A percentile compares a stretch with the other conserved stretches of the same genome.
These are phyloP conservation scores for Orchesella flavescens DNA, from an alignment of 2,888 invertebrate species.

Conservation along the genomic window DNA sequence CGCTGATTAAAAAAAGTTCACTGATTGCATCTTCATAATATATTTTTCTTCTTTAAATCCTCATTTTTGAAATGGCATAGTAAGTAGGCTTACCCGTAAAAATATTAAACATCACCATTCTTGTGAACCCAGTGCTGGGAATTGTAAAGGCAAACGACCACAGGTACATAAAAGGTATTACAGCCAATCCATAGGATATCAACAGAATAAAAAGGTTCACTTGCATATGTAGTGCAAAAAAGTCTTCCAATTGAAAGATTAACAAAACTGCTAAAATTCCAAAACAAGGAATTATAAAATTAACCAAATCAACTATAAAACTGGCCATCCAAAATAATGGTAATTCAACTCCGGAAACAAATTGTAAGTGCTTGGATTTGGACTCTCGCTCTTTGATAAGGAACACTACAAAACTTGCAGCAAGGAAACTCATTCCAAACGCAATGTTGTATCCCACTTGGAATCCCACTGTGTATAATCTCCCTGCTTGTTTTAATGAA, in stretches of 20 bases:
- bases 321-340: constrained; percentile 82
- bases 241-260: constrained; percentile 81
- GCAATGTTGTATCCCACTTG: constrained; percentile 78
- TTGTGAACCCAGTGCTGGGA: constrained; percentile 85
- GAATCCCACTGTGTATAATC: constrained; percentile 63
- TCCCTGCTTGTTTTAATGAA: constrained; percentile 76
- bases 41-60: too few relatives aligned
- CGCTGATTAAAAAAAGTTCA: background rate
- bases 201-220: constrained; percentile 80
- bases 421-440: constrained; percentile 78
- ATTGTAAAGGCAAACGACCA: constrained; percentile 81
- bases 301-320: constrained; percentile 81
- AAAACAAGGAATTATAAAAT: constrained; percentile 78
- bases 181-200: constrained; percentile 82
- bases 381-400: constrained; percentile 80
- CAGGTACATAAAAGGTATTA: constrained; percentile 84
- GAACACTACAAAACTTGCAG: constrained; percentile 76
- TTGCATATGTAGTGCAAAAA: constrained; percentile 76
- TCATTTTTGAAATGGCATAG: background rate
- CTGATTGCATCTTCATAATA: too few relatives aligned
- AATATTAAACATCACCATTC: constrained; percentile 82
- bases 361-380: constrained; percentile 83
- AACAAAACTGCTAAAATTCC: constrained; percentile 79
- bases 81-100: constrained; percentile 75
- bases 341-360: constrained; percentile 82